A percentile compares a stretch with the other conserved stretches of the same genome.
phyloP scores from a whole-genome alignment of 2,888 invertebrate species.

The Horisme vitalbata region DNA sequence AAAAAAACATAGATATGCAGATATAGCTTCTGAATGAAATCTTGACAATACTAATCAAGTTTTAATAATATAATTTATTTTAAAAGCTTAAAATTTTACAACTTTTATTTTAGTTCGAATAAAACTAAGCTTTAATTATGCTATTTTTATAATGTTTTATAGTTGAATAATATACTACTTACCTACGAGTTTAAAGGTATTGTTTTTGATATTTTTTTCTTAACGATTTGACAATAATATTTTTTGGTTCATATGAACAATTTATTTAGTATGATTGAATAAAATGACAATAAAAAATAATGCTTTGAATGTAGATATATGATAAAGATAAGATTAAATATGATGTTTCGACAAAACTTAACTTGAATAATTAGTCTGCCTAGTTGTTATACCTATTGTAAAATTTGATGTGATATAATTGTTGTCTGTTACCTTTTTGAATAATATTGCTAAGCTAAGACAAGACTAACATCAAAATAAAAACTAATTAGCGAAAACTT shows the following conservation, averaged over 20 bases:
- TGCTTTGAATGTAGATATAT: too few species aligned
- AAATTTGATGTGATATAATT: slow-evolving; percentile 54
- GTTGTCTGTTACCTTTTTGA: slow-evolving; percentile 48
- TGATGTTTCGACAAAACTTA: too few species aligned
- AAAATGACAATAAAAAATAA: slow-evolving; percentile 6
- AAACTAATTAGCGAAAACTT: too few species aligned
- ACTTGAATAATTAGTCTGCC: slow-evolving; percentile 1
- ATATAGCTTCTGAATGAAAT: neutral
- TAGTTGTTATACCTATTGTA: slow-evolving; percentile 37
- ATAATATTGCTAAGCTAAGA: slow-evolving; percentile 25
- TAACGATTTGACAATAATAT: slow-evolving; percentile 7
- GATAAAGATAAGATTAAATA: too few species aligned
- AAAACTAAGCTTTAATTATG: slow-evolving; percentile 1
- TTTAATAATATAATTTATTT: slow-evolving; percentile 5
- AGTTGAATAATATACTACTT: neutral
- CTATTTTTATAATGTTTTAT: neutral
- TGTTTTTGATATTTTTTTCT: slow-evolving; percentile 1
- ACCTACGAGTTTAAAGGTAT: too few species aligned
- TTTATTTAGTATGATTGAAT: neutral
- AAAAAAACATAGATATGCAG: neutral
- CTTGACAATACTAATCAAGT: slow-evolving; percentile 19
- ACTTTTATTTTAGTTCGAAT: too few species aligned
- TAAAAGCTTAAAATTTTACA: too few species aligned
- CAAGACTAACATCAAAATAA: too few species aligned
- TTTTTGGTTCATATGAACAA: slow-evolving; percentile 3